These are phyloP conservation scores for Rhinolophus ferrumequinum DNA, from an alignment of 2,113 vertebrate genomes.

Conservation along the genomic window DNA sequence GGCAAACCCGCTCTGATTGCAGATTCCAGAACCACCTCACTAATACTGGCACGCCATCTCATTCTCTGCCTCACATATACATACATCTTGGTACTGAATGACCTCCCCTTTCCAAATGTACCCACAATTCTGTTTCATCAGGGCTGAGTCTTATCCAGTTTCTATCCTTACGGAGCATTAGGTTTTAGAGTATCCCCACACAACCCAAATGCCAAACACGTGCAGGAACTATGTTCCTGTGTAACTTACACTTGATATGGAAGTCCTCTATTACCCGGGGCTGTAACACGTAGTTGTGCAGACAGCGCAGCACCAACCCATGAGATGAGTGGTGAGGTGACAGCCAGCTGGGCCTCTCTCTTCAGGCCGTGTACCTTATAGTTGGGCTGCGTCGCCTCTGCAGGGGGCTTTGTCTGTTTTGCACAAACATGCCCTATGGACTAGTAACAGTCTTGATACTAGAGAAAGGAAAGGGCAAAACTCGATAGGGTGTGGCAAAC, in stretches of 20 bases:
- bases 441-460: background rate
- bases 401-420: background rate
- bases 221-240: background rate
- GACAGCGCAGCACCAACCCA: rapidly evolving
- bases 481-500: background rate
- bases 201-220: constrained; percentile 34
- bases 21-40: constrained; percentile 1
- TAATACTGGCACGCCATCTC: background rate
- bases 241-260: background rate
- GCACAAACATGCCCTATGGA: background rate
- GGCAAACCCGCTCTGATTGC: constrained; percentile 7
- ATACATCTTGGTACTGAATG: background rate
- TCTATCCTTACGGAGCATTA: constrained; percentile 50
- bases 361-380: background rate
- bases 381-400: no score
- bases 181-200: background rate
- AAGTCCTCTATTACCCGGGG: background rate
- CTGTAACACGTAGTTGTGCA: background rate
- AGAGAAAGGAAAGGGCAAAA: background rate
- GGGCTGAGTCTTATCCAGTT: background rate
- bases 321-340: background rate
- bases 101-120: constrained; percentile 39
- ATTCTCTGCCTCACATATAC: background rate
- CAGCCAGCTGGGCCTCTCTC: background rate
- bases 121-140: background rate